Evolutionary conservation across 2,113 vertebrate genomes (phyloP).

Genomic region (Arothron firmamentum): DNA sequence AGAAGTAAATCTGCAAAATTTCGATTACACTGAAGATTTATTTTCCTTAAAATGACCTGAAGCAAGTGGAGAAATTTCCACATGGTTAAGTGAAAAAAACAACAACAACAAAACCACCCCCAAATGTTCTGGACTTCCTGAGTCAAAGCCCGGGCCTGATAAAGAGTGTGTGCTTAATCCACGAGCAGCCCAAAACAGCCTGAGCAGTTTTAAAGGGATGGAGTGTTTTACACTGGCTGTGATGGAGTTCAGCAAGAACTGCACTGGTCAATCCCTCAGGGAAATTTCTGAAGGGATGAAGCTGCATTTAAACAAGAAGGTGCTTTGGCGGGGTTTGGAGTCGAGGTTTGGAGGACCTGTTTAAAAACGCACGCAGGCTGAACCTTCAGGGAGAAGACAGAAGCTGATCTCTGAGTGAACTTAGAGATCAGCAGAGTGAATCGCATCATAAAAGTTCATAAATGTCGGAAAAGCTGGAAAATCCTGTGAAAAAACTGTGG

Average conservation of each 20-base stretch:
- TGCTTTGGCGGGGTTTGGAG: background rate
- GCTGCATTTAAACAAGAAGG: slow-evolving; percentile 6
- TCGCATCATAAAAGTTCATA: background rate
- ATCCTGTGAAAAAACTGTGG: background rate
- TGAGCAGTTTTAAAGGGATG: too few relatives aligned
- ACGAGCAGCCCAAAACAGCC: too few relatives aligned
- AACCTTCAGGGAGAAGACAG: background rate
- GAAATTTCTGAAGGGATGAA: background rate
- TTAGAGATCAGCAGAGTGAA: background rate
- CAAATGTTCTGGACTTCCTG: too few relatives aligned
- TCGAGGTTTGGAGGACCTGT: background rate
- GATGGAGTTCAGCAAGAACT: background rate
- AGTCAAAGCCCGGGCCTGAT: too few relatives aligned
- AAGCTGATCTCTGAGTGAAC: background rate
- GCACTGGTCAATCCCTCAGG: background rate
- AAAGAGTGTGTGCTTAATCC: too few relatives aligned
- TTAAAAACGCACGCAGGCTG: background rate
- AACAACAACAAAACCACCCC: too few relatives aligned
- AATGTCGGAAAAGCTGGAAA: background rate
- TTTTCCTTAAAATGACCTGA: too few relatives aligned
- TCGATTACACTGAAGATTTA: too few relatives aligned
- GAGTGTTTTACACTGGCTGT: too few relatives aligned
- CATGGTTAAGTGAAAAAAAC: too few relatives aligned
- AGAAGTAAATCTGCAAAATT: too few relatives aligned
- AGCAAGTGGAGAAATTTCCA: too few relatives aligned